Percentiles rank a stretch among this genome's conserved stretches.
phyloP scores from a whole-genome alignment of 2,797 vertebrate species.

The Hippocampus kuda region DNA sequence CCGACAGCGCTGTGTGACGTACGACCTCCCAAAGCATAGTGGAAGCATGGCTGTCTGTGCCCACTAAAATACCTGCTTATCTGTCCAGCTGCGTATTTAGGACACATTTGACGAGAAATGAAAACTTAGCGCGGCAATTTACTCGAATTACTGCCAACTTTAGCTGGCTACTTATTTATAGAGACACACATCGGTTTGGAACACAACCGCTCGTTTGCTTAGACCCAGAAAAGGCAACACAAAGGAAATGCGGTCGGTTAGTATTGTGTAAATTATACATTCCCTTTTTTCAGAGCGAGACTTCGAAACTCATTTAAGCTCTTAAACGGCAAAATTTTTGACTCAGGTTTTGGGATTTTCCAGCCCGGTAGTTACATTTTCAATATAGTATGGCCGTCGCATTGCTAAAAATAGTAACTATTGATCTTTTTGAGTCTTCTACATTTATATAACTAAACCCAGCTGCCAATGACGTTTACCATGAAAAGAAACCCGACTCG shows the following conservation, averaged over 20 bases:
- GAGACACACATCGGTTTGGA: background rate
- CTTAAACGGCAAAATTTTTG: background rate
- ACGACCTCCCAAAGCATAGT: conserved; percentile 50
- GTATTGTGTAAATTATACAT: background rate
- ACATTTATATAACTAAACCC: too few relatives aligned
- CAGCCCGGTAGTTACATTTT: background rate
- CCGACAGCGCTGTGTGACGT: conserved; percentile 37
- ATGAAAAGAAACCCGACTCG: conserved; percentile 10
- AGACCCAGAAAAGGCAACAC: conserved; percentile 25
- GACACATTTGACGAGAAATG: conserved; percentile 11
- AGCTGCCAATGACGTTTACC: background rate
- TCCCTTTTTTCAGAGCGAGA: background rate
- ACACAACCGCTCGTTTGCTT: conserved; percentile 3
- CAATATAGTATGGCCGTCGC: background rate
- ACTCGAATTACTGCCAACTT: conserved; percentile 2
- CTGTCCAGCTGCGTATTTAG: conserved; percentile 23
- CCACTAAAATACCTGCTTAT: conserved; percentile 6
- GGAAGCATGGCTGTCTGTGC: background rate
- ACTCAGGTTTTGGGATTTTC: background rate
- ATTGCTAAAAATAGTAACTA: background rate
- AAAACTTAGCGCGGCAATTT: conserved; percentile 13
- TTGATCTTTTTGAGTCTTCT: background rate
- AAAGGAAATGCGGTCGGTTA: conserved; percentile 40
- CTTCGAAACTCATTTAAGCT: background rate
- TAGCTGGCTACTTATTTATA: background rate